Evolutionary conservation across 2,113 vertebrate species (phyloP), one percentile per base, ranked within the genome.

Genomic region (Hippocampus barbouri): DNA sequence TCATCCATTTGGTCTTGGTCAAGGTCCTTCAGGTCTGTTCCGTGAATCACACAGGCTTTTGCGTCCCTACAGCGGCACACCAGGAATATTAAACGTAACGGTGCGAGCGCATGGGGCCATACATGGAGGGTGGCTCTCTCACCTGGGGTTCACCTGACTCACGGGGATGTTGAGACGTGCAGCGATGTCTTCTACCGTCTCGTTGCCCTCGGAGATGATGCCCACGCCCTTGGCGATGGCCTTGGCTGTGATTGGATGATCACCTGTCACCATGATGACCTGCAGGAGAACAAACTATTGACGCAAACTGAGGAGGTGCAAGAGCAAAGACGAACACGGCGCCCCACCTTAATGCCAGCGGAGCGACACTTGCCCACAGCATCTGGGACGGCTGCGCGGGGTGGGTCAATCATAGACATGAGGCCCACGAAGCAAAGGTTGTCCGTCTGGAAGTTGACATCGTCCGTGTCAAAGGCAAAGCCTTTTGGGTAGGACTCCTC

Each of bases 391-490:
- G 94, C 95, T 0, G 95, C 95, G 0, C 95, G 92, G 21, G 95
- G 95, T 0, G 95, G 95, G 83, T 96, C 95, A 0, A 97, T 97
- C 95, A 96, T 96, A 73, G 95, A 97, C 93, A 96, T 96, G 68
- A 97, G 94, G 54, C 95, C 95, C 5, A 96, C 92, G 1, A 97
- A 97, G 90, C 95, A 97, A 62, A 97, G 92, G 82, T 94, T 94
- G 71, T 96, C 94, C 0, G 92, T 96, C 77, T 90, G 91, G 85
- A 97, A 97, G 91, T 97, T 97, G 71, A 96, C 91, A 0, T 96
- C 95, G 0, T 97, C 95, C 0, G 94, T 94, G 89, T 97, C 95
- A 0, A 96, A 97, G 75, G 94, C 94, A 8, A 96, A 97, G 12
- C 95, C 95, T 89, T 96, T 96, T 59, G 95, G 94, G 79, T 94